Base-by-base conservation (phyloP, 2,888 invertebrate genomes). In the Ceratothoa steindachneri region DNA sequence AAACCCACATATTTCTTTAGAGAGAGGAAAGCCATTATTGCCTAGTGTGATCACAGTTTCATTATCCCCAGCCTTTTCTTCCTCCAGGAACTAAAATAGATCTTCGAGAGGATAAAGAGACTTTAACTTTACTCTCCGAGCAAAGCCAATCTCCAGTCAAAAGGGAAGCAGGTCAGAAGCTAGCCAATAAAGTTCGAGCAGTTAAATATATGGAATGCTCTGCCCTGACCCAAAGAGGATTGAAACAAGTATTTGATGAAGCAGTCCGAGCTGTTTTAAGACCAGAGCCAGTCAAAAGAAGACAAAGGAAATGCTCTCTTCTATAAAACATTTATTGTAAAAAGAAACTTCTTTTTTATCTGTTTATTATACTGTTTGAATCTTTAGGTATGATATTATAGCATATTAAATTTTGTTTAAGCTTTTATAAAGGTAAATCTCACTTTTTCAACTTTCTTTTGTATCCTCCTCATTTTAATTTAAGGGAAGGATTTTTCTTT, bases 181-280 rank as follows among this genome's bases (percentile, higher is more conserved):
- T 99, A 87, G 96, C 98, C 60, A 96, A 97, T 85, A 98, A 97
- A 90, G 93, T 99, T 84, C 90, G 97, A 85, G 98, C 98, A 81
- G 95, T 97, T 73, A 97, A 96, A 88, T 99, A 99, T 85, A 93
- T 99, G 91, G 99, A 99, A 87, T 99, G 99, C 86, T 98, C 98
- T 72, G 99, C 99, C 77, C 88, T 99, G 81, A 99, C 99, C 82
- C 99, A 99, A 86, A 90, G 97, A 83, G 98, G 98, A 80, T 89
- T 99, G 73, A 96, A 97, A 86, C 95, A 95, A 89, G 98, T 99
- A 74, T 99, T 99, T 87, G 97, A 98, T 84, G 99, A 99, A 87
- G 97, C 98, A 30, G 98, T 98, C 51, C 89, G 98, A 82, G 95
- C 97, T 75, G 98, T 99, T 81, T 88, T 99, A 83, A 90, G 95